Conservation (phyloP, 2,113 vertebrate species). For the Excalfactoria chinensis region DNA sequence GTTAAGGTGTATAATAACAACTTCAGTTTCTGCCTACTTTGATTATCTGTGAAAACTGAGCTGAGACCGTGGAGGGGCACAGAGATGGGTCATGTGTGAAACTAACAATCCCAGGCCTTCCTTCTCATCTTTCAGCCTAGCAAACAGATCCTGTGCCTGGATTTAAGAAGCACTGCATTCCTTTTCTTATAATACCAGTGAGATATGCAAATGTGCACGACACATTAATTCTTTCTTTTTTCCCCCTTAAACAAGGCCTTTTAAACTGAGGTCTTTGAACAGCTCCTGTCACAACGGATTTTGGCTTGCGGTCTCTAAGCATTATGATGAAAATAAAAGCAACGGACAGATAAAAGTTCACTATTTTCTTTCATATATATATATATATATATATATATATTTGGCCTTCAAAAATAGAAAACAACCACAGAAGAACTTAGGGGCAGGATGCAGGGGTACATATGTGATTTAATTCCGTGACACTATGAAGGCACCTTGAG, state of each 20-base stretch:
- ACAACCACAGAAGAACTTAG: neutral
- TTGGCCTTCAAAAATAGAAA: neutral
- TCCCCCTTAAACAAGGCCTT: neutral
- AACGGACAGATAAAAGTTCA: neutral
- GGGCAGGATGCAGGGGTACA: neutral
- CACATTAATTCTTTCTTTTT: fast-evolving
- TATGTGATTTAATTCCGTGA: neutral
- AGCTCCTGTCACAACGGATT: neutral
- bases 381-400: no score
- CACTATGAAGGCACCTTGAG: neutral
- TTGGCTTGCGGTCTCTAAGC: neutral
- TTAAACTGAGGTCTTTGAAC: neutral
- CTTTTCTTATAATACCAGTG: neutral
- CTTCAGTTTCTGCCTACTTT: neutral
- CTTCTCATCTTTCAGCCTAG: neutral
- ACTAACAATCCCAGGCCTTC: neutral
- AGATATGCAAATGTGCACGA: neutral
- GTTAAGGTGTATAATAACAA: neutral
- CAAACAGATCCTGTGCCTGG: neutral
- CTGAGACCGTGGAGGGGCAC: neutral
- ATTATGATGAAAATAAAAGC: neutral
- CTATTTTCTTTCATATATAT: neutral
- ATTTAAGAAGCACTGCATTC: neutral
- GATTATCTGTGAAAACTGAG: neutral
- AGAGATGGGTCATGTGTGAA: neutral